Conservation (phyloP, 2,888 invertebrate genomes). For the Mimas tiliae region DNA sequence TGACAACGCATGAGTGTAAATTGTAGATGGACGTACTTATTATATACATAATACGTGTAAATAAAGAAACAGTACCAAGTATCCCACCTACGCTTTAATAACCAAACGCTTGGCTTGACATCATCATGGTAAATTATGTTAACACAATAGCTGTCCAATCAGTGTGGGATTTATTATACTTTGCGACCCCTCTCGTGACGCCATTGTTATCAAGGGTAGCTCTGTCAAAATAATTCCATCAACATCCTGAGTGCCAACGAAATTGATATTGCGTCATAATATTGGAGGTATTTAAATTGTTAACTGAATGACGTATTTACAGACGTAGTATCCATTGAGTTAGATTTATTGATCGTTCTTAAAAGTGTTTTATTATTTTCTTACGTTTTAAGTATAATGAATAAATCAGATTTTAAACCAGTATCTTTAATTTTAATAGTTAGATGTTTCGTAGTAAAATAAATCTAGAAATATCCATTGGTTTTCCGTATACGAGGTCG, state of each 20-base stretch:
- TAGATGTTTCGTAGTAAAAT: too few relatives aligned
- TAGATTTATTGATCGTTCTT: background rate
- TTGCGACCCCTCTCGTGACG: constrained; percentile 4
- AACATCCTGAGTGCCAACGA: background rate
- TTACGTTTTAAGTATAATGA: background rate
- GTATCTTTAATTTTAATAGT: too few relatives aligned
- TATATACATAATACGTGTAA: too few relatives aligned
- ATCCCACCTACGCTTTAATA: background rate
- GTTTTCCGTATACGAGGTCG: too few relatives aligned
- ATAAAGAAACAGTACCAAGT: too few relatives aligned
- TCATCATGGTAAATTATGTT: background rate
- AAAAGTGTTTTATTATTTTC: background rate
- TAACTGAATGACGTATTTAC: background rate
- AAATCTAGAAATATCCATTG: too few relatives aligned
- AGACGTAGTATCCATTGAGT: background rate
- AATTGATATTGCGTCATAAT: background rate
- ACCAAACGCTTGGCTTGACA: background rate
- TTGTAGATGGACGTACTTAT: too few relatives aligned
- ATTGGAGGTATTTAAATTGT: background rate
- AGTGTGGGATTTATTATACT: constrained; percentile 1
- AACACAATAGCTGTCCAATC: constrained; percentile 21
- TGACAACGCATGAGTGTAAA: too few relatives aligned
- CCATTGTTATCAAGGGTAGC: constrained; percentile 1
- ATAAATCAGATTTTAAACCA: background rate
- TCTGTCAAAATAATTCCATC: background rate